A percentile compares a stretch with the other conserved stretches of the same genome.
Conservation (phyloP, 2,113 vertebrate species). For the Gambusia holbrooki region DNA sequence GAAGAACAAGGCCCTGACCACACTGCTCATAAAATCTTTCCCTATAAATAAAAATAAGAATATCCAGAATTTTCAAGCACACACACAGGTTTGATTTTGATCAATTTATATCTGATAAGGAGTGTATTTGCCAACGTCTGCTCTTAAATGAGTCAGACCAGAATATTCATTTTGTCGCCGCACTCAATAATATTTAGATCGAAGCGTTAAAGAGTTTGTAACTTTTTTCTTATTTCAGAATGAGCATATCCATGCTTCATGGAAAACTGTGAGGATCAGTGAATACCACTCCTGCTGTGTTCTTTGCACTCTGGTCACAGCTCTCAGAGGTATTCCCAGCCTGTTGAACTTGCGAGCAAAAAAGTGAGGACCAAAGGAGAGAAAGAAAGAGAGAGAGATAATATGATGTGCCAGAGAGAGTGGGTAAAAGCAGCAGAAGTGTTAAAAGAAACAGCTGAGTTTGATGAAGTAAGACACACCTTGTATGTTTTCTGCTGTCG, state of each 20-base stretch:
- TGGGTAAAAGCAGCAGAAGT: slow-evolving; percentile 29
- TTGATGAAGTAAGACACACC: slow-evolving; percentile 57
- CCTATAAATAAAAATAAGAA: too few species aligned
- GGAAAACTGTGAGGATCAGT: slow-evolving; percentile 51
- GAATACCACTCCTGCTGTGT: slow-evolving; percentile 67
- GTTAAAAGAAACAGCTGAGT: slow-evolving; percentile 53
- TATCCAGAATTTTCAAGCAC: too few species aligned
- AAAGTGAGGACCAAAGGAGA: slow-evolving; percentile 41
- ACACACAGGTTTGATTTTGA: too few species aligned
- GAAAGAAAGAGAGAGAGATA: slow-evolving; percentile 30
- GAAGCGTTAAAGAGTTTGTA: slow-evolving; percentile 13
- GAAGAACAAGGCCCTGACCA: too few species aligned
- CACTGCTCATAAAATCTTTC: too few species aligned
- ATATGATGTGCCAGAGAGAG: slow-evolving; percentile 47
- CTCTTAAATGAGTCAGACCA: neutral
- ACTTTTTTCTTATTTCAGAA: slow-evolving; percentile 18
- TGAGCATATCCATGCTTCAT: slow-evolving; percentile 43
- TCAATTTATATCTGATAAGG: too few species aligned
- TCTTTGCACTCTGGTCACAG: slow-evolving; percentile 72
- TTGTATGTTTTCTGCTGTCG: slow-evolving; percentile 38
- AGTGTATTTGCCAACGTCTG: too few species aligned
- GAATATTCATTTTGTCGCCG: neutral
- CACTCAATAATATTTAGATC: neutral
- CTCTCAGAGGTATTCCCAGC: slow-evolving; percentile 73
- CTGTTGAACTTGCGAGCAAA: slow-evolving; percentile 64